Percentiles rank a stretch among this genome's conserved stretches.
phyloP scores from a whole-genome alignment of 2,888 invertebrate species.

The Cheilosia soror region DNA sequence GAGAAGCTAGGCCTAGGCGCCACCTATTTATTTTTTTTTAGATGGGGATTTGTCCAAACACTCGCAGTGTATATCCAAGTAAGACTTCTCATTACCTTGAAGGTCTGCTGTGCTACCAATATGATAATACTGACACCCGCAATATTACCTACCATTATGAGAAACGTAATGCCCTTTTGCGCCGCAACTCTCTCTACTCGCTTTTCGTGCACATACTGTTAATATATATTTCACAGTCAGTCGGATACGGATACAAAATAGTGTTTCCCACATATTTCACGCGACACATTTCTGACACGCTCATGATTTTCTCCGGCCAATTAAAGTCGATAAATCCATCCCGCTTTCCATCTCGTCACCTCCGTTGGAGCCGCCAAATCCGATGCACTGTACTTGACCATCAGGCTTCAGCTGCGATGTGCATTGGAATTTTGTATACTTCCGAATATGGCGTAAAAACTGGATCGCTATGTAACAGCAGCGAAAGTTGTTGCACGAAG shows the following conservation, averaged over 20 bases:
- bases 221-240: constrained; percentile 20
- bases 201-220: background rate
- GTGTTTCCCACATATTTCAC: constrained; percentile 53
- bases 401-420: constrained; percentile 22
- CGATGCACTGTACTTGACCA: constrained; percentile 66
- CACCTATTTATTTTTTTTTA: too few species aligned
- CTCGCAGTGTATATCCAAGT: too few species aligned
- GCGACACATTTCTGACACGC: constrained; percentile 60
- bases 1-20: too few species aligned
- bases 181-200: background rate
- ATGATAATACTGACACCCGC: too few species aligned
- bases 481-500: constrained; percentile 70
- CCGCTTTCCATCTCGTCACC: constrained; percentile 47
- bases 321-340: constrained; percentile 48
- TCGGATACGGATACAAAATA: constrained; percentile 11
- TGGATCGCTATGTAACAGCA: constrained; percentile 71
- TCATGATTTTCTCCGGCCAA: constrained; percentile 67
- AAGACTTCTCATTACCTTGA: too few species aligned
- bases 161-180: too few species aligned
- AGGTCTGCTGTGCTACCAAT: too few species aligned
- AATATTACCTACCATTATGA: too few species aligned
- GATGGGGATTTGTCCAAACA: too few species aligned
- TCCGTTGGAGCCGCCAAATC: constrained; percentile 9
- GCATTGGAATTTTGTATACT: constrained; percentile 66
- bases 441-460: constrained; percentile 69